These are phyloP conservation scores for Pseudorasbora parva DNA, from an alignment of 2,113 vertebrate species.

Conservation along the genomic window DNA sequence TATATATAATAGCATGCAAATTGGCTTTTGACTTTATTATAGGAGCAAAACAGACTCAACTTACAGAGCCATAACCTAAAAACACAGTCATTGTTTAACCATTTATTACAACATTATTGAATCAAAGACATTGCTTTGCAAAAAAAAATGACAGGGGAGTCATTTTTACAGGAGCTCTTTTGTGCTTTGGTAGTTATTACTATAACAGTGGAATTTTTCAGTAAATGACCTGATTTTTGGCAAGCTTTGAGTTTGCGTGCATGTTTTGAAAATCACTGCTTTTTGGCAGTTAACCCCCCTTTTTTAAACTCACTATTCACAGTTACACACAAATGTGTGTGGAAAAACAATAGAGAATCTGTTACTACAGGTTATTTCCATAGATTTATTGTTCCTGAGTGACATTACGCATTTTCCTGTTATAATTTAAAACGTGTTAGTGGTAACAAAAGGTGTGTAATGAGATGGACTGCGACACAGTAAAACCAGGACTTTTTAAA, in stretches of 20 bases:
- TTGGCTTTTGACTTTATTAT: slow-evolving; percentile 13
- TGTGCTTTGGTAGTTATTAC: slow-evolving; percentile 21
- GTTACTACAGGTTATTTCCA: slow-evolving; percentile 66
- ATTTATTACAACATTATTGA: not conserved
- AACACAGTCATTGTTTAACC: not conserved
- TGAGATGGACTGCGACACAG: slow-evolving; percentile 28
- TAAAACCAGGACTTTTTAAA: not conserved
- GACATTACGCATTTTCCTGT: slow-evolving; percentile 59
- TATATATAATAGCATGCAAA: slow-evolving; percentile 37
- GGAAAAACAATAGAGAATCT: slow-evolving; percentile 62
- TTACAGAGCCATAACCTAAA: not conserved
- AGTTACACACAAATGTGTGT: slow-evolving; percentile 20
- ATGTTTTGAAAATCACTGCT: slow-evolving; percentile 46
- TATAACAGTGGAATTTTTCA: slow-evolving; percentile 3
- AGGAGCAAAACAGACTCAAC: not conserved
- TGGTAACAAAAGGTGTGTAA: slow-evolving; percentile 48
- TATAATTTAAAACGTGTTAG: slow-evolving; percentile 52
- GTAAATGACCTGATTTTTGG: slow-evolving; percentile 30
- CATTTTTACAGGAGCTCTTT: slow-evolving; percentile 10
- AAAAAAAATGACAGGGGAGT: slow-evolving; percentile 2
- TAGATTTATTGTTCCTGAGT: slow-evolving; percentile 69
- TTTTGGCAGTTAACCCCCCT: slow-evolving; percentile 32
- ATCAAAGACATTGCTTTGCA: slow-evolving; percentile 16
- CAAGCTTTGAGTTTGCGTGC: slow-evolving; percentile 13
- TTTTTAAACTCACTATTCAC: slow-evolving; percentile 12